These are phyloP conservation scores for Menidia menidia DNA, from an alignment of 2,797 vertebrate genomes.

Conservation along the genomic window DNA sequence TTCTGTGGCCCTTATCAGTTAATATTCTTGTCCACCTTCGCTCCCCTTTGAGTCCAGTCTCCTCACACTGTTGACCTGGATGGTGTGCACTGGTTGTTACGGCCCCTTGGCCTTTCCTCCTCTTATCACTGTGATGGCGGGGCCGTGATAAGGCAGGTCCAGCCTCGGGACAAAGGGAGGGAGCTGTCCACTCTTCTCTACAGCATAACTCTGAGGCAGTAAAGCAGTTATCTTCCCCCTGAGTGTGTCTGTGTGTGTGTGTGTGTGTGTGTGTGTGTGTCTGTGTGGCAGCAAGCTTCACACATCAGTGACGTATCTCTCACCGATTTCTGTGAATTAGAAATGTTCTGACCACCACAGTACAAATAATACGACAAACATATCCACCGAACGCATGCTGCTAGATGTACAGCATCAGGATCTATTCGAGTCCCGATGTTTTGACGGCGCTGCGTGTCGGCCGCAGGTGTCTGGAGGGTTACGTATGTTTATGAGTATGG, in stretches of 20 bases:
- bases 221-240: conserved; percentile 64
- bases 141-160: conserved; percentile 72
- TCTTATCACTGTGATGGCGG: conserved; percentile 79
- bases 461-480: conserved; percentile 32
- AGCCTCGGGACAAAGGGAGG: conserved; percentile 73
- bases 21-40: conserved; percentile 77
- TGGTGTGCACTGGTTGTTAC: conserved; percentile 72
- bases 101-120: conserved; percentile 82
- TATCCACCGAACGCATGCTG: background rate
- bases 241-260: conserved; percentile 8
- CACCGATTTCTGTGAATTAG: conserved; percentile 23
- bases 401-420: background rate
- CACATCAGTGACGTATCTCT: conserved; percentile 35
- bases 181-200: conserved; percentile 68
- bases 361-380: background rate
- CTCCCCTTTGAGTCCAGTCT: conserved; percentile 73
- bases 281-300: conserved; percentile 33
- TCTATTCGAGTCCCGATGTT: background rate
- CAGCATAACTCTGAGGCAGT: conserved; percentile 72
- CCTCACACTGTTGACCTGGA: conserved; percentile 78
- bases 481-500: conserved; percentile 63
- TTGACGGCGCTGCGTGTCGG: conserved; percentile 17
- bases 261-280: too few relatives aligned
- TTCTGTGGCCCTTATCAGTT: conserved; percentile 82
- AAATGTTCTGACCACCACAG: conserved; percentile 10